These are phyloP conservation scores for Synergus umbraculus DNA, from an alignment of 2,888 invertebrate species.

Conservation along the genomic window DNA sequence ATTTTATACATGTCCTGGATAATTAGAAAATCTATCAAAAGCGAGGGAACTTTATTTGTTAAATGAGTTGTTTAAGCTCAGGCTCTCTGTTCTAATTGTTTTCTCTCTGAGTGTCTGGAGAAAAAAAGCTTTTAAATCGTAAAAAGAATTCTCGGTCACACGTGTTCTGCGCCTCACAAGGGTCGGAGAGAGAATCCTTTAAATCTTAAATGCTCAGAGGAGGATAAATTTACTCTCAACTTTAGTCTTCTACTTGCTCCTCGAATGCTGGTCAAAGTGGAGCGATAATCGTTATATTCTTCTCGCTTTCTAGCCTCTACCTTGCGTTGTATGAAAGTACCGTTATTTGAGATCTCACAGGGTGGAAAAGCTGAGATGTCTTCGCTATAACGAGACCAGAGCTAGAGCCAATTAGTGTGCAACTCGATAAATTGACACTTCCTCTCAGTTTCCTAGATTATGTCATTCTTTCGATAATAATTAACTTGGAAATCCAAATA, in stretches of 20 bases:
- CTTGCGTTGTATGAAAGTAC: not conserved
- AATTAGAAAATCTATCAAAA: no score
- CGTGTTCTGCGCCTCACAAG: not conserved
- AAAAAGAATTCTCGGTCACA: not conserved
- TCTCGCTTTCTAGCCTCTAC: not conserved
- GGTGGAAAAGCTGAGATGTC: slow-evolving; percentile 24
- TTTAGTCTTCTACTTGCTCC: not conserved
- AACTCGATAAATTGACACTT: slow-evolving; percentile 24
- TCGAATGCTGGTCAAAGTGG: not conserved
- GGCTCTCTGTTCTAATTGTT: not conserved
- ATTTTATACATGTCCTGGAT: no score
- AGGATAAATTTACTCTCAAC: not conserved
- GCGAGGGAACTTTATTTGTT: no score
- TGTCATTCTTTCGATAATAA: slow-evolving; percentile 10
- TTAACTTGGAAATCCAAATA: not conserved
- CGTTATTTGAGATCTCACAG: slow-evolving; percentile 25
- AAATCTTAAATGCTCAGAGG: not conserved
- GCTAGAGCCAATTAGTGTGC: slow-evolving; percentile 24
- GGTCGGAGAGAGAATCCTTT: not conserved
- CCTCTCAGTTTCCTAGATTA: not conserved
- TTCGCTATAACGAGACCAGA: slow-evolving; percentile 21
- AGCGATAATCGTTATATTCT: not conserved
- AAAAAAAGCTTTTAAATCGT: not conserved
- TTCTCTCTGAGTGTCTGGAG: not conserved
- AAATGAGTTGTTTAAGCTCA: not conserved